Evolutionary conservation across 2,888 invertebrate genomes (phyloP).

Genomic region (Troides aeacus): DNA sequence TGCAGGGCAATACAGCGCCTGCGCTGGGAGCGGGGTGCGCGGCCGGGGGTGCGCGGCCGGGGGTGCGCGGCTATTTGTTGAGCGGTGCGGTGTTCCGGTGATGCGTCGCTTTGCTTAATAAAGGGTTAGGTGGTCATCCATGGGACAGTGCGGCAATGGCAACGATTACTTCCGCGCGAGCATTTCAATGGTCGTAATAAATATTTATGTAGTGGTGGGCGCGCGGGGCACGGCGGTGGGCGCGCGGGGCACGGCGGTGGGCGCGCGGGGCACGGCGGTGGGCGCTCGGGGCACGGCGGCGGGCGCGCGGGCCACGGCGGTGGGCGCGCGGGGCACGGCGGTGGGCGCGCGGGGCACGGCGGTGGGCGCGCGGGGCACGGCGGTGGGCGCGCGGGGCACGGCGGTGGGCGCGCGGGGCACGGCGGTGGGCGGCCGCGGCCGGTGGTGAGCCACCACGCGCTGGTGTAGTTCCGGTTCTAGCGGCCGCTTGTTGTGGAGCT

Average conservation of each 20-base stretch:
- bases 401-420: too few species aligned
- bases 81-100: constrained; percentile 53
- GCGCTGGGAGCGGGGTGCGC: constrained; percentile 14
- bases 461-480: too few species aligned
- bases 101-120: constrained; percentile 54
- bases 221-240: not conserved
- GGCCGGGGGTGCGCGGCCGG: constrained; percentile 29
- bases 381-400: not conserved
- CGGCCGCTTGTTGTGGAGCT: too few species aligned
- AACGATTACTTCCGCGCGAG: constrained; percentile 5
- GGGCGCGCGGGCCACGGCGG: not conserved
- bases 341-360: not conserved
- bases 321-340: not conserved
- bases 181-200: constrained; percentile 8
- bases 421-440: too few species aligned
- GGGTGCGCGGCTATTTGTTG: constrained; percentile 40
- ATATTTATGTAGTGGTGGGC: not conserved
- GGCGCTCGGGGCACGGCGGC: not conserved
- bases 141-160: constrained; percentile 41
- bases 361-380: too few species aligned
- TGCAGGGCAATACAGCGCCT: constrained; percentile 39
- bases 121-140: constrained; percentile 40
- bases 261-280: not conserved
- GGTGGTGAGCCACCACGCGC: too few species aligned
- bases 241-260: not conserved